A percentile compares a stretch with the other conserved stretches of the same genome.
Conservation (phyloP, 64 coral and sea anemone genomes). For the Cladopsammia gracilis region DNA sequence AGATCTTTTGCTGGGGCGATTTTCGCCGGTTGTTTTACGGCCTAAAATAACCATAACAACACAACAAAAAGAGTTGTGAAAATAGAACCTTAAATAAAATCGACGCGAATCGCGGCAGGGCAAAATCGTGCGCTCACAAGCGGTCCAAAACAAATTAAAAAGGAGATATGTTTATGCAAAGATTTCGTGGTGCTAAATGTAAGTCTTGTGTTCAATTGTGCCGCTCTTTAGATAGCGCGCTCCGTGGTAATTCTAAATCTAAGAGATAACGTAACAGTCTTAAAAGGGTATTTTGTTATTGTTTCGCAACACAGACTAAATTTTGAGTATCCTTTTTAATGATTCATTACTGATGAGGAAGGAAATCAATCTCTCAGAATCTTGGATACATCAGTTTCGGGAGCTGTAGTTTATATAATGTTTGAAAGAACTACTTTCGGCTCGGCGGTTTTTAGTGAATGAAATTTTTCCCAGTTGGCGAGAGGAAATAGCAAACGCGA, state of each 20-base stretch:
- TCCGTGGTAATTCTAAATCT: slow-evolving; percentile 24
- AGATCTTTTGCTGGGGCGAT: slow-evolving; percentile 19
- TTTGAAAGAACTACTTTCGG: no score
- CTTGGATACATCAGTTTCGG: neutral
- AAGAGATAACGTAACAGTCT: slow-evolving; percentile 12
- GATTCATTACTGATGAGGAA: slow-evolving; percentile 40
- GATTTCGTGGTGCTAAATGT: neutral
- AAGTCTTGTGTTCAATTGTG: neutral
- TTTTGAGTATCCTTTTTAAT: slow-evolving; percentile 62
- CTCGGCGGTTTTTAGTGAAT: no score
- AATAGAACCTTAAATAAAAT: neutral
- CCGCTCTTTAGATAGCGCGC: neutral
- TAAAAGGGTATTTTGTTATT: slow-evolving; percentile 67
- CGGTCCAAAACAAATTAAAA: neutral
- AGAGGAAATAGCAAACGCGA: neutral
- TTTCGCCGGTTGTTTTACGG: slow-evolving; percentile 14
- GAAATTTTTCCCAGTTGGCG: no score
- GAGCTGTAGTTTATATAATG: neutral
- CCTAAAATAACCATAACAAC: slow-evolving; percentile 18
- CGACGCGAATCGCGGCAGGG: neutral
- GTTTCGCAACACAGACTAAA: slow-evolving; percentile 17
- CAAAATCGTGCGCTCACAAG: neutral
- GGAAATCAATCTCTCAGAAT: slow-evolving; percentile 18
- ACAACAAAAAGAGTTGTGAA: neutral
- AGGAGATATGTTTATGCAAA: slow-evolving; percentile 30